A percentile compares a stretch with the other conserved stretches of the same genome.
Conservation (phyloP, 2,888 invertebrate species). For the Limnephilus rhombicus region DNA sequence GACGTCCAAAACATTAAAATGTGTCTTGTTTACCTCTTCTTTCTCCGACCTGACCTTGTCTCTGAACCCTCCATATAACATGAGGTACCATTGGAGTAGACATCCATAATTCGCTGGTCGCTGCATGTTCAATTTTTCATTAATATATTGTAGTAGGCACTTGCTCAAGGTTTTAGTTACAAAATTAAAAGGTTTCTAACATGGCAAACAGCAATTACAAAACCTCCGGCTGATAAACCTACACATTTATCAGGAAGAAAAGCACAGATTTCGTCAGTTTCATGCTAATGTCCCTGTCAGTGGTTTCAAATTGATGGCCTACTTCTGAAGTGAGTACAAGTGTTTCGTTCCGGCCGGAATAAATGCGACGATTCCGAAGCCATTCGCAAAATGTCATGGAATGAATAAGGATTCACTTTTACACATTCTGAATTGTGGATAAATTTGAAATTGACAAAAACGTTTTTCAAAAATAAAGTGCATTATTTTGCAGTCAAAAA, state of each 20-base stretch:
- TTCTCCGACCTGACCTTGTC: background rate
- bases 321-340: too few relatives aligned
- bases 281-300: too few relatives aligned
- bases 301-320: too few relatives aligned
- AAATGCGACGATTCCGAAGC: too few relatives aligned
- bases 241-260: background rate
- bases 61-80: background rate
- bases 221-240: background rate
- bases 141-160: background rate
- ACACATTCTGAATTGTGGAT: too few relatives aligned
- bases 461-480: too few relatives aligned
- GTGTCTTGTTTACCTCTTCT: background rate
- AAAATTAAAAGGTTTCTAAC: background rate
- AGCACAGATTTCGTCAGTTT: background rate
- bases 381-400: too few relatives aligned
- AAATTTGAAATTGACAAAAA: too few relatives aligned
- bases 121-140: background rate
- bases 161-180: background rate
- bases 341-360: too few relatives aligned
- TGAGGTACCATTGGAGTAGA: background rate
- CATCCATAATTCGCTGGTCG: background rate
- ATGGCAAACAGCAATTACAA: background rate
- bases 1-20: background rate
- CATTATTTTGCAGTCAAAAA: too few relatives aligned
- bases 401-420: too few relatives aligned